A percentile compares a stretch with the other conserved stretches of the same genome.
Evolutionary conservation across 1,140 invertebrate genomes (phyloP).

Genomic region (Panagrolaimus sp.): DNA sequence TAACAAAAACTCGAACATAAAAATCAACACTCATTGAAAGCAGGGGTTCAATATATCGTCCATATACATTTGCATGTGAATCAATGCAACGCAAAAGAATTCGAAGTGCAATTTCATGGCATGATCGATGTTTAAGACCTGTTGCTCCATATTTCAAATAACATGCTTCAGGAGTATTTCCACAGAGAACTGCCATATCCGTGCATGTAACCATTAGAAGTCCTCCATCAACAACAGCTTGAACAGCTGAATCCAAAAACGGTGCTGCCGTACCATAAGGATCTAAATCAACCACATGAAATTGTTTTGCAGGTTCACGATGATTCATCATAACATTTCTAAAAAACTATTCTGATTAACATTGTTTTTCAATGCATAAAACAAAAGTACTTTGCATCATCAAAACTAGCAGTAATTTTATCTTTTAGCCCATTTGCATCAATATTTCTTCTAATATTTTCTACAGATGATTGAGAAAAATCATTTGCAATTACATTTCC

Average conservation of each 20-base stretch:
- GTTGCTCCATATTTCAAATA: conserved; percentile 87
- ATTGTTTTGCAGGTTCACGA: conserved; percentile 66
- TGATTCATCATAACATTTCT: conserved; percentile 79
- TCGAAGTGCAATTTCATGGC: conserved; percentile 91
- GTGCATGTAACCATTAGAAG: conserved; percentile 88
- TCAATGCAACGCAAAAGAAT: conserved; percentile 86
- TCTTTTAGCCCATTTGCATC: conserved; percentile 71
- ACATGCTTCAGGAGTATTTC: conserved; percentile 87
- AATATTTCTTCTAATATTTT: conserved; percentile 77
- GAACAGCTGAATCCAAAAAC: conserved; percentile 85
- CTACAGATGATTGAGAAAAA: conserved; percentile 76
- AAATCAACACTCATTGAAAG: conserved; percentile 90
- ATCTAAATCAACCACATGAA: conserved; percentile 88
- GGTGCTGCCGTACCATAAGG: conserved; percentile 77
- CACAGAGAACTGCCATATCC: conserved; percentile 92
- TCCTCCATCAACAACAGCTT: conserved; percentile 60
- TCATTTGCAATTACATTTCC: conserved; percentile 83
- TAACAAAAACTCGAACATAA: conserved; percentile 89
- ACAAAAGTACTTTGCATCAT: conserved; percentile 76
- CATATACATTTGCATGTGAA: conserved; percentile 81
- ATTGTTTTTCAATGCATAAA: conserved; percentile 19
- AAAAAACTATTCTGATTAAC: conserved; percentile 57
- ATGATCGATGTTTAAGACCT: conserved; percentile 76
- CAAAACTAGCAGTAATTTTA: conserved; percentile 69
- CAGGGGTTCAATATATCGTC: conserved; percentile 82